These are phyloP conservation scores for Cyclura pinguis DNA, from an alignment of 2,797 vertebrate genomes.

Conservation along the genomic window DNA sequence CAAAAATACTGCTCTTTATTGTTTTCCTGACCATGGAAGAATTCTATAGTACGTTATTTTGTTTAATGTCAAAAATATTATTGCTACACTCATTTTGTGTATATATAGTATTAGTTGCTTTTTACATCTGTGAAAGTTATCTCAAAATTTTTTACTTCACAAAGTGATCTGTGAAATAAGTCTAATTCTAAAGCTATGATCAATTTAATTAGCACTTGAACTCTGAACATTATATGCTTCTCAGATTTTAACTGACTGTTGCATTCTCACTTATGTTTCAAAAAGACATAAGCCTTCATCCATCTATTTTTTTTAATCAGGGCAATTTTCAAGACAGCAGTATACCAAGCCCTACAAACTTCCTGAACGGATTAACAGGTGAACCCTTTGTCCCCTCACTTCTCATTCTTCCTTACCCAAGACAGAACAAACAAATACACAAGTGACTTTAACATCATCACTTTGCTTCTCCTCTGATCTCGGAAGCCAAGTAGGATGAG, in stretches of 20 bases:
- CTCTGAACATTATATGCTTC: conserved; percentile 34
- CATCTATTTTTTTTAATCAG: conserved; percentile 59
- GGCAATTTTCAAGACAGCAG: conserved; percentile 59
- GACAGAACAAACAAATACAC: conserved; percentile 70
- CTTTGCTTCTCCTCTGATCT: no score
- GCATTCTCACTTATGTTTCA: conserved; percentile 45
- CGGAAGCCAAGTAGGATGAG: no score
- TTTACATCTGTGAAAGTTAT: not conserved
- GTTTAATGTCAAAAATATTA: conserved; percentile 7
- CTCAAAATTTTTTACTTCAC: not conserved
- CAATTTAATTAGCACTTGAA: conserved; percentile 30
- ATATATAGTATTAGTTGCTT: not conserved
- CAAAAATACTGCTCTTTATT: conserved; percentile 48
- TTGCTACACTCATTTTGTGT: not conserved
- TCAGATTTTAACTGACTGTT: conserved; percentile 54
- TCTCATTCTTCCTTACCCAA: conserved; percentile 68
- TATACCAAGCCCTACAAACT: conserved; percentile 52
- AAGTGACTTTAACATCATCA: no score
- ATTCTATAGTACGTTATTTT: not conserved
- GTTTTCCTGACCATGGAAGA: conserved; percentile 41
- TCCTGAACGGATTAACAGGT: conserved; percentile 65
- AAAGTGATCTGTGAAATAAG: not conserved
- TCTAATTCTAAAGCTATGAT: not conserved
- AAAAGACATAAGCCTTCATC: conserved; percentile 50
- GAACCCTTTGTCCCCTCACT: conserved; percentile 66